Conservation (phyloP, 2,888 invertebrate genomes). For the Rhyacophila evoluta region DNA sequence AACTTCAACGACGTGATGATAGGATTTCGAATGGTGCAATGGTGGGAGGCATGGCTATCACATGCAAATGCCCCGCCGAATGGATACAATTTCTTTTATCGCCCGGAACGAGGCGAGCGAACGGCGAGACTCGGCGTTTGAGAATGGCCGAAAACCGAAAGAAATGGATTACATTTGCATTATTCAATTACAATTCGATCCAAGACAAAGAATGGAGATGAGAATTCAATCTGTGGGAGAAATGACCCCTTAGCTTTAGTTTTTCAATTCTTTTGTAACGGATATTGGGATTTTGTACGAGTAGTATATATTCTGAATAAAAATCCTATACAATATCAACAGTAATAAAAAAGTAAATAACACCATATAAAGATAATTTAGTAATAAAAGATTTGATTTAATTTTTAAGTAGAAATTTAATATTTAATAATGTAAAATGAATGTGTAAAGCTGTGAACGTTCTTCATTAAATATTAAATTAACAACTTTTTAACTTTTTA, state of each 20-base stretch:
- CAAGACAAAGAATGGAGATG: constrained; percentile 14
- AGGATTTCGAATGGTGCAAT: constrained; percentile 33
- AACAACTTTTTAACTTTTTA: no score
- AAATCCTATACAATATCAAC: no score
- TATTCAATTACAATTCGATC: constrained; percentile 43
- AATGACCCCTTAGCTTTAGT: background rate
- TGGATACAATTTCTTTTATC: constrained; percentile 55
- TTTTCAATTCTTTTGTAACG: background rate
- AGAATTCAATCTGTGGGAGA: background rate
- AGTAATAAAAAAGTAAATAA: no score
- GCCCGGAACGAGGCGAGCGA: constrained; percentile 29
- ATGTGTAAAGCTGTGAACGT: no score
- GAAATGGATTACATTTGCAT: constrained; percentile 49
- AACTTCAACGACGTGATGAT: constrained; percentile 2
- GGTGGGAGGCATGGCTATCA: constrained; percentile 30
- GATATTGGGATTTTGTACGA: background rate
- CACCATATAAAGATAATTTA: no score
- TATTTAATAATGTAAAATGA: no score
- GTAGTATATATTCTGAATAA: no score
- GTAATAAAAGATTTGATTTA: no score
- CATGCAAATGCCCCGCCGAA: constrained; percentile 50
- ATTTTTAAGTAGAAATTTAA: no score
- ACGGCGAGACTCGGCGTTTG: constrained; percentile 12
- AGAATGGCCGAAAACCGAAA: constrained; percentile 10
- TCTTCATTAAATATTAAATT: no score